Conservation (phyloP, 2,797 vertebrate genomes). For the Malurus splendens region DNA sequence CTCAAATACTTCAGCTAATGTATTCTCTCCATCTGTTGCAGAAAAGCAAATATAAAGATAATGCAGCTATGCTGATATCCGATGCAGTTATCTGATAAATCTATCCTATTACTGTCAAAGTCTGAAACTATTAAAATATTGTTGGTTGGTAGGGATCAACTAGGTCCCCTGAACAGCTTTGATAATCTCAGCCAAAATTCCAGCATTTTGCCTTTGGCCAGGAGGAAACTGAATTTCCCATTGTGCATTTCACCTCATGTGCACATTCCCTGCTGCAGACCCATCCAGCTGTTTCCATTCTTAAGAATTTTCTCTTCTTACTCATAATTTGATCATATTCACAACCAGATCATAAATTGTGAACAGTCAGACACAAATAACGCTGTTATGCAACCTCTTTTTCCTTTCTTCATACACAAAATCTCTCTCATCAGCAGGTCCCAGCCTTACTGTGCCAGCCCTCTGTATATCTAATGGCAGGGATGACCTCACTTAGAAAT, state of each 20-base stretch:
- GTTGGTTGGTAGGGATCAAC: background rate
- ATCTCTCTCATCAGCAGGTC: background rate
- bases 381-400: background rate
- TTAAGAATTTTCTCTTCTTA: background rate
- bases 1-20: slow-evolving; percentile 51
- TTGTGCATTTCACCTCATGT: background rate
- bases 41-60: background rate
- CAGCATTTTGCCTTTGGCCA: background rate
- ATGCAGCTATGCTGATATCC: background rate
- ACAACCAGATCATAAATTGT: background rate
- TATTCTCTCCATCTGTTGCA: slow-evolving; percentile 52
- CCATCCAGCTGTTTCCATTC: background rate
- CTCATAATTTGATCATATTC: background rate
- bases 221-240: background rate
- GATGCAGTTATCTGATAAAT: background rate
- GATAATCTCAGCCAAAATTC: background rate
- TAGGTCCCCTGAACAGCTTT: background rate
- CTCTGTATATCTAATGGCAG: background rate
- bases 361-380: background rate
- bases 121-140: background rate
- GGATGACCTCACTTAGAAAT: slow-evolving; percentile 24
- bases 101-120: background rate
- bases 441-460: background rate
- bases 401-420: background rate
- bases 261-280: background rate